Evolutionary conservation across 30 jellyfish, hydroid and myxozoan species (phyloP).

Genomic region (Turritopsis rubra): DNA sequence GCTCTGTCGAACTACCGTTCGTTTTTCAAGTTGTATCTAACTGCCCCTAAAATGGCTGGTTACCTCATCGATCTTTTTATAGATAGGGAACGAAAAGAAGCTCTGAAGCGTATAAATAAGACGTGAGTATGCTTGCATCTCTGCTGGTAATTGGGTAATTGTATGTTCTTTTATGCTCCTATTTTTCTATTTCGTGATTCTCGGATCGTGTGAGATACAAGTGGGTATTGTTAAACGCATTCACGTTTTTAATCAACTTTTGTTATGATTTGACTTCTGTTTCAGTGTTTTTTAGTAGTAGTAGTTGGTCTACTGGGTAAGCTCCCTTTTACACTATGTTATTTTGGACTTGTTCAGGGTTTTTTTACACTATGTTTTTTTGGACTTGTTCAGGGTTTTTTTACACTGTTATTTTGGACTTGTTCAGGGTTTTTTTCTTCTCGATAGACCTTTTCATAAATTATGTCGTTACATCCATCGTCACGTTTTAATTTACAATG

Average conservation of each 20-base stretch:
- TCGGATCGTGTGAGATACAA: no score
- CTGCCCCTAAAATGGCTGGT: conserved; percentile 98
- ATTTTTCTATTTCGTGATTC: not conserved
- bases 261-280: not conserved
- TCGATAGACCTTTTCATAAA: no score
- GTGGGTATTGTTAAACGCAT: no score
- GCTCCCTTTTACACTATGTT: not conserved
- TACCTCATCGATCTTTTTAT: conserved; percentile 86
- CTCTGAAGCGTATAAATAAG: conserved; percentile 74
- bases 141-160: not conserved
- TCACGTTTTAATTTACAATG: no score
- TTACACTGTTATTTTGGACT: no score
- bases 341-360: no score
- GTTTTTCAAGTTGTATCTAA: conserved; percentile 89
- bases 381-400: no score
- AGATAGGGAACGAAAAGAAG: conserved; percentile 91
- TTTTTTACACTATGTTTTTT: no score
- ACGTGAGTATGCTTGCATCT: conserved; percentile 67
- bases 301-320: not conserved
- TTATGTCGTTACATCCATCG: no score
- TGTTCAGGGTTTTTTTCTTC: no score
- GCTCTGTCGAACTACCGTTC: conserved; percentile 87
- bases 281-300: not conserved
- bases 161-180: not conserved
- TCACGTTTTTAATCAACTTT: not conserved